Percentiles rank a stretch among this genome's conserved stretches.
Evolutionary conservation across 2,113 vertebrate genomes (phyloP).

Genomic region (Romanogobio albipinnatus): DNA sequence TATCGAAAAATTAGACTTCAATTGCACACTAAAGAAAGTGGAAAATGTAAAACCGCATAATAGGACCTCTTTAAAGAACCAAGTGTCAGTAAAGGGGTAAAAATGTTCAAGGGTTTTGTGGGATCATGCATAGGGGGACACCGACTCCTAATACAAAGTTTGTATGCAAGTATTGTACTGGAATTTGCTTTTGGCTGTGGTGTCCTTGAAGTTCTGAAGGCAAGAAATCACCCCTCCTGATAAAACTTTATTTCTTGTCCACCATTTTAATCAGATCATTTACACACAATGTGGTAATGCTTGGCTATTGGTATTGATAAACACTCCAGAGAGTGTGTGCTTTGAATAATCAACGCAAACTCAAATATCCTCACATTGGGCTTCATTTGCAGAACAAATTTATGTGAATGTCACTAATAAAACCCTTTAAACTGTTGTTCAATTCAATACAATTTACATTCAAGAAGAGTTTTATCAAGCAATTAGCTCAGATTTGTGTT

Average conservation of each 20-base stretch:
- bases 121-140: not conserved
- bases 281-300: not conserved
- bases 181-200: not conserved
- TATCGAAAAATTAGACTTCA: too few species aligned
- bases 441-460: not conserved
- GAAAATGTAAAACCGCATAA: too few species aligned
- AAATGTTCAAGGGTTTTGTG: not conserved
- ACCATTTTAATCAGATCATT: constrained; percentile 3
- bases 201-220: not conserved
- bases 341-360: not conserved
- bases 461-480: not conserved
- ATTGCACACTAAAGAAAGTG: too few species aligned
- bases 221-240: not conserved
- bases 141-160: too few species aligned
- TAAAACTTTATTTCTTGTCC: not conserved
- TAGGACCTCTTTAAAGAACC: too few species aligned
- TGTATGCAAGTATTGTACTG: not conserved
- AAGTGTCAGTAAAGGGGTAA: not conserved
- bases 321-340: not conserved
- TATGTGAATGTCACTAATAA: not conserved
- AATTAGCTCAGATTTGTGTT: not conserved
- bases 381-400: not conserved
- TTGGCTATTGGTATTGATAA: not conserved
- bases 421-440: not conserved
- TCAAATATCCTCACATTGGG: not conserved